Conservation (phyloP, 2,113 vertebrate genomes). For the Nycticorax nycticorax region DNA sequence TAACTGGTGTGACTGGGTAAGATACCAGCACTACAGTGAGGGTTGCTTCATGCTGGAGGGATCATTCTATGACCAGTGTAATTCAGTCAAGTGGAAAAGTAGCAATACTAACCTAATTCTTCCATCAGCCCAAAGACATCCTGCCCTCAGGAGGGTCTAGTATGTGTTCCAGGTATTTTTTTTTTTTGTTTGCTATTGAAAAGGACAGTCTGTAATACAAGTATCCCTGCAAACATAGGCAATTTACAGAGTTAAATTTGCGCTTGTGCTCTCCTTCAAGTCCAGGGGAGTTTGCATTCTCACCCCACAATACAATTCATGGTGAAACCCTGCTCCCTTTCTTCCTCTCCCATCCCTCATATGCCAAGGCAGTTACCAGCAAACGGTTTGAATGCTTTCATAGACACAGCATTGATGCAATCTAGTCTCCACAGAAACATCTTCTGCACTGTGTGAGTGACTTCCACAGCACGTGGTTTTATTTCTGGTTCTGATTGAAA, state of each 20-base stretch:
- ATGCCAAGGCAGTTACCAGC: not conserved
- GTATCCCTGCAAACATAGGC: not conserved
- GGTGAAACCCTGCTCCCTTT: not conserved
- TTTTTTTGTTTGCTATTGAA: not conserved
- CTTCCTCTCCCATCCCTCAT: not conserved
- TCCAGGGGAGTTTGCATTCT: not conserved
- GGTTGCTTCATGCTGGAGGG: not conserved
- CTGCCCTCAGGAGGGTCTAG: not conserved
- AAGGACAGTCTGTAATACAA: not conserved
- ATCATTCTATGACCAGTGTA: not conserved
- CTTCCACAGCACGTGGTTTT: not conserved
- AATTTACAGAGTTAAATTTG: not conserved
- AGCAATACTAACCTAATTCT: not conserved
- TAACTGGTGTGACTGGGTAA: not conserved
- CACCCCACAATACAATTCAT: not conserved
- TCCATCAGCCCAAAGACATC: not conserved
- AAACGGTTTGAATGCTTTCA: not conserved
- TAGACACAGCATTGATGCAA: not conserved
- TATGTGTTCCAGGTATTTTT: not conserved
- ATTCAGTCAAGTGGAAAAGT: not conserved
- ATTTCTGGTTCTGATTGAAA: not conserved
- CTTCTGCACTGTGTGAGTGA: not conserved
- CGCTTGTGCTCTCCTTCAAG: not conserved
- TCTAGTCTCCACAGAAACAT: not conserved
- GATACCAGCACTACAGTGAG: not conserved